Evolutionary conservation across 2,113 vertebrate species (phyloP).

Genomic region (Syngnathus typhle): DNA sequence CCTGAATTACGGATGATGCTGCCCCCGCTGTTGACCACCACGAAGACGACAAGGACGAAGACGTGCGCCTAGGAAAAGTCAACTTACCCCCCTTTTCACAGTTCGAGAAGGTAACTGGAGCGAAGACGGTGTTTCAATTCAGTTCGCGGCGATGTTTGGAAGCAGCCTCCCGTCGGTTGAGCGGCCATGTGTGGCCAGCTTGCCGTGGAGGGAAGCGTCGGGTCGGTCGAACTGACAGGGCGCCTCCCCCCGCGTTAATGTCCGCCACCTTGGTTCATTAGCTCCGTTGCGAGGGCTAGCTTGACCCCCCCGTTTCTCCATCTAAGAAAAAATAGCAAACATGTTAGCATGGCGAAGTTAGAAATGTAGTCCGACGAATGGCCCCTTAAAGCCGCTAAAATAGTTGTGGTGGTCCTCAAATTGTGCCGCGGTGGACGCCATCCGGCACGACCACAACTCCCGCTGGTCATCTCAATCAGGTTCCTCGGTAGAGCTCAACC

Average conservation of each 20-base stretch:
- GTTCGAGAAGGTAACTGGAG: constrained; percentile 55
- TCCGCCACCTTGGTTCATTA: constrained; percentile 18
- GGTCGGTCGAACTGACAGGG: constrained; percentile 27
- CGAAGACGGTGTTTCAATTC: constrained; percentile 19
- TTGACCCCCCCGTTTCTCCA: constrained; percentile 5
- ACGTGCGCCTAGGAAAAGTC: constrained; percentile 54
- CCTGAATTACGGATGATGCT: constrained; percentile 58
- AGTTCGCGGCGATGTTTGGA: not conserved
- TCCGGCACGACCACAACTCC: not conserved
- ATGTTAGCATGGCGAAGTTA: not conserved
- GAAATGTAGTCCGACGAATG: not conserved
- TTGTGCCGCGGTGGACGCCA: constrained; percentile 28
- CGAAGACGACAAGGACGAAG: constrained; percentile 1
- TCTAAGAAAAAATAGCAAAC: constrained; percentile 48
- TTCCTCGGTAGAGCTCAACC: constrained; percentile 18
- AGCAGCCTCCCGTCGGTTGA: not conserved
- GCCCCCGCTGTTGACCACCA: constrained; percentile 19
- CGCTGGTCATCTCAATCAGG: constrained; percentile 6
- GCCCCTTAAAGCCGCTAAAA: not conserved
- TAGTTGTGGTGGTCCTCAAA: not conserved
- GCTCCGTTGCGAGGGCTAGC: constrained; percentile 5
- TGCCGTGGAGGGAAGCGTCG: constrained; percentile 52
- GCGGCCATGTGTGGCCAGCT: constrained; percentile 67
- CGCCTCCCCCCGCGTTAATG: constrained; percentile 4
- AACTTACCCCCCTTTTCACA: constrained; percentile 43